Conservation (phyloP, 1,140 invertebrate species). For the Aphis craccivora region DNA sequence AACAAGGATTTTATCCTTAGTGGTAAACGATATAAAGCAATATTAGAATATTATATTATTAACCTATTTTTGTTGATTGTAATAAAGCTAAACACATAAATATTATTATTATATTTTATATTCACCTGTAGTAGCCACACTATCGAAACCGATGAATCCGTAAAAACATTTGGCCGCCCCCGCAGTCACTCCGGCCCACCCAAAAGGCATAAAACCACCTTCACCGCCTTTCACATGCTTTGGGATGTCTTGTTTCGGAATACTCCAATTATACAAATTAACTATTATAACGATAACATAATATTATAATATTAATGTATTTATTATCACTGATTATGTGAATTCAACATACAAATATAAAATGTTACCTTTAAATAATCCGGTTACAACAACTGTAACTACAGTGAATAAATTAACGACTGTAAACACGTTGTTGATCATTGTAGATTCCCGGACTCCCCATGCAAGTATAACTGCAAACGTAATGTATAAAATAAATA, state of each 20-base stretch:
- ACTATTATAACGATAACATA: conserved; percentile 63
- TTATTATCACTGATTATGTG: not conserved
- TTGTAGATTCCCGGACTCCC: conserved; percentile 89
- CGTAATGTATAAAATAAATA: conserved; percentile 36
- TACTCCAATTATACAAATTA: conserved; percentile 74
- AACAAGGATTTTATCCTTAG: too few relatives aligned
- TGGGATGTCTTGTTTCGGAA: conserved; percentile 69
- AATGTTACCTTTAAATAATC: conserved; percentile 77
- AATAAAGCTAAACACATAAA: too few relatives aligned
- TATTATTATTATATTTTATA: not conserved
- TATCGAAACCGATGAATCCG: conserved; percentile 90
- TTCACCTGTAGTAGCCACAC: conserved; percentile 77
- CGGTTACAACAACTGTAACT: conserved; percentile 80
- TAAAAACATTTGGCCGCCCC: conserved; percentile 88
- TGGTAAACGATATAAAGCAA: too few relatives aligned
- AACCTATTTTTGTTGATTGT: not conserved
- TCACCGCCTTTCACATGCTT: conserved; percentile 67
- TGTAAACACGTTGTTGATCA: conserved; percentile 91
- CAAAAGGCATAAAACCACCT: conserved; percentile 85
- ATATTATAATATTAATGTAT: not conserved
- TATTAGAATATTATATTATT: not conserved
- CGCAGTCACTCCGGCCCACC: conserved; percentile 77
- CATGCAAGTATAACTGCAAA: conserved; percentile 73
- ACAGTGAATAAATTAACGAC: conserved; percentile 85
- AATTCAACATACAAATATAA: not conserved